Percentiles rank a stretch among this genome's conserved stretches.
phyloP scores from a whole-genome alignment of 2,888 invertebrate genomes.

The Diploptera punctata region DNA sequence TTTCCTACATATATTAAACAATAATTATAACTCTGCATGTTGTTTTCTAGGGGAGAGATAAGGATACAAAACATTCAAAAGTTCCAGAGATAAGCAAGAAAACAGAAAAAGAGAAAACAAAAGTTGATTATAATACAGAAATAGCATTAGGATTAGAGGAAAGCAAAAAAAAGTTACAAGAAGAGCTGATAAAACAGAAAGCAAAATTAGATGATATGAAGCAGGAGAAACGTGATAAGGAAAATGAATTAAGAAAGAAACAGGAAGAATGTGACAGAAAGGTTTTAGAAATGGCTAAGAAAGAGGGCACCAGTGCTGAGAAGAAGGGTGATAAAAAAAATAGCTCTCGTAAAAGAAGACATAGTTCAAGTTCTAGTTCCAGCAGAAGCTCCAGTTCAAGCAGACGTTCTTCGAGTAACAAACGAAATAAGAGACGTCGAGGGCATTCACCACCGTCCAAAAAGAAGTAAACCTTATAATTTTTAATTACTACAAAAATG shows the following conservation, averaged over 20 bases:
- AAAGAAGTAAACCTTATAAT: constrained; percentile 3
- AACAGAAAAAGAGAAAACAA: constrained; percentile 51
- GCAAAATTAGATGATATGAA: constrained; percentile 30
- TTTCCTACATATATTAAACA: too few relatives aligned
- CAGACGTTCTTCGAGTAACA: background rate
- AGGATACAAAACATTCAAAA: constrained; percentile 51
- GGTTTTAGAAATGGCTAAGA: background rate
- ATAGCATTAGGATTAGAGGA: constrained; percentile 51
- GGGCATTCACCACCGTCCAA: background rate
- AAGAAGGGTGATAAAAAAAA: background rate
- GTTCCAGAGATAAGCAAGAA: constrained; percentile 52
- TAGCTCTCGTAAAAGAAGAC: background rate
- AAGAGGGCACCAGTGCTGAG: background rate
- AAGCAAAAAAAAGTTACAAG: background rate
- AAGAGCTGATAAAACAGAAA: constrained; percentile 36
- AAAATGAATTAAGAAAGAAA: constrained; percentile 16
- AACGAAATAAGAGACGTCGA: background rate
- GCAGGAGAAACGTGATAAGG: constrained; percentile 19
- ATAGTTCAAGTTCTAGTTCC: constrained; percentile 7
- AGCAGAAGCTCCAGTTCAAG: background rate
- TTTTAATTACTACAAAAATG: too few relatives aligned
- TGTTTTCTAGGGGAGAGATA: constrained; percentile 51
- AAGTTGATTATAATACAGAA: constrained; percentile 55
- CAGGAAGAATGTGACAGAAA: constrained; percentile 7
- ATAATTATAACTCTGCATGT: too few relatives aligned